phyloP scores from a whole-genome alignment of 2,113 vertebrate genomes.

The Solenodon paradoxus region DNA sequence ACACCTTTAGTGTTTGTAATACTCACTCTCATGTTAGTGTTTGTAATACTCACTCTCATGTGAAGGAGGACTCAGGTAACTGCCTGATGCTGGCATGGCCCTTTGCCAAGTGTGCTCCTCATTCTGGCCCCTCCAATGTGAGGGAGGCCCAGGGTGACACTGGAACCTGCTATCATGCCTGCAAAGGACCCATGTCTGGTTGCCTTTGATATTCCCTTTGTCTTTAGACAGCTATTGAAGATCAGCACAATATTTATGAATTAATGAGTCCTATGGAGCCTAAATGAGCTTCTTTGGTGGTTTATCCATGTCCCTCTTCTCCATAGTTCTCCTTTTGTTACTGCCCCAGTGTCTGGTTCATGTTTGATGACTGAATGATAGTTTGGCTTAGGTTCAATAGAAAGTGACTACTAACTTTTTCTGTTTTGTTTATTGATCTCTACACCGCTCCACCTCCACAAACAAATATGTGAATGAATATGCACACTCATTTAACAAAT shows the following conservation, averaged over 20 bases:
- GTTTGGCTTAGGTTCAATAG: not conserved
- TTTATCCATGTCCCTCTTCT: not conserved
- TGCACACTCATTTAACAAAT: not conserved
- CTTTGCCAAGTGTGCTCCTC: not conserved
- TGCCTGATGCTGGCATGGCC: not conserved
- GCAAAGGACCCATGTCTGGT: not conserved
- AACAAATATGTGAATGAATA: not conserved
- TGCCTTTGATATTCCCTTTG: not conserved
- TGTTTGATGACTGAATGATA: not conserved
- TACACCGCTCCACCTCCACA: accelerated
- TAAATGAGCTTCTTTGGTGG: not conserved
- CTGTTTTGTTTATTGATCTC: not conserved
- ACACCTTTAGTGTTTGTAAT: not conserved
- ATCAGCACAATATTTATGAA: not conserved
- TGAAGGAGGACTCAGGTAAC: not conserved
- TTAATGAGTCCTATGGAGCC: not conserved
- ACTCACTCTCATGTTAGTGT: not conserved
- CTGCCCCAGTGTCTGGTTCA: not conserved
- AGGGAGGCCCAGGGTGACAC: no score
- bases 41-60: no score
- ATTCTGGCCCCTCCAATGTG: not conserved
- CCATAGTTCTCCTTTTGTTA: not conserved
- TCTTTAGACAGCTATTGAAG: not conserved
- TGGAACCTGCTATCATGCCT: not conserved
- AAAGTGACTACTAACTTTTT: not conserved